phyloP scores from a whole-genome alignment of 1,140 invertebrate species.

The Ostrea edulis region DNA sequence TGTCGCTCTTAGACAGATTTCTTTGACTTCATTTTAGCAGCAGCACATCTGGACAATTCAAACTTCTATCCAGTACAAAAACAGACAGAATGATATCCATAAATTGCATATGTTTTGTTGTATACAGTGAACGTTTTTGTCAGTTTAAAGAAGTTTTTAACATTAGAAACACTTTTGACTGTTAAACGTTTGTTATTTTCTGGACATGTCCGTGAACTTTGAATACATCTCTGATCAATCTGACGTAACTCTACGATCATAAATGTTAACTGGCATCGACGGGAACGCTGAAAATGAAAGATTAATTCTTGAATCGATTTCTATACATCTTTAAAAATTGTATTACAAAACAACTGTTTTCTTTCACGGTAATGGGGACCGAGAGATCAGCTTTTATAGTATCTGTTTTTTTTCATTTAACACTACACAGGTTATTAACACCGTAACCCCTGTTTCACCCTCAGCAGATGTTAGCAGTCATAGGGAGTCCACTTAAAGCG shows the following conservation, averaged over 20 bases:
- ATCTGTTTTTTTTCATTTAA: neutral
- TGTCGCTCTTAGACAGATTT: too few species aligned
- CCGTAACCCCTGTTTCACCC: neutral
- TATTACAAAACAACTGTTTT: conserved; percentile 33
- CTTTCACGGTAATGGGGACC: neutral
- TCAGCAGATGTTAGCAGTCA: neutral
- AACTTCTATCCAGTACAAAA: too few species aligned
- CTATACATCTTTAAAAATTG: conserved; percentile 23
- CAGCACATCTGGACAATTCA: too few species aligned
- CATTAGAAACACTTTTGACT: too few species aligned
- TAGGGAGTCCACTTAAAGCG: neutral
- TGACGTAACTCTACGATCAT: neutral
- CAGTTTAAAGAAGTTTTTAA: too few species aligned
- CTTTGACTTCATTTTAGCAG: too few species aligned
- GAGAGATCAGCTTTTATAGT: neutral
- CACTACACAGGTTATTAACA: neutral
- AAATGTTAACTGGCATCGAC: neutral
- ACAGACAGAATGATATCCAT: too few species aligned
- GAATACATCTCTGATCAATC: neutral
- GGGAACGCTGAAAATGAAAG: neutral
- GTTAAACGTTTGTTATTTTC: neutral
- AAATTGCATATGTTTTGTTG: too few species aligned
- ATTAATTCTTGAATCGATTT: conserved; percentile 16
- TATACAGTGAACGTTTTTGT: too few species aligned
- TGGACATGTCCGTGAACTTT: conserved; percentile 10